A percentile compares a stretch with the other conserved stretches of the same genome.
Evolutionary conservation across 1,140 invertebrate genomes (phyloP).

Genomic region (Andrena cerasifolii): DNA sequence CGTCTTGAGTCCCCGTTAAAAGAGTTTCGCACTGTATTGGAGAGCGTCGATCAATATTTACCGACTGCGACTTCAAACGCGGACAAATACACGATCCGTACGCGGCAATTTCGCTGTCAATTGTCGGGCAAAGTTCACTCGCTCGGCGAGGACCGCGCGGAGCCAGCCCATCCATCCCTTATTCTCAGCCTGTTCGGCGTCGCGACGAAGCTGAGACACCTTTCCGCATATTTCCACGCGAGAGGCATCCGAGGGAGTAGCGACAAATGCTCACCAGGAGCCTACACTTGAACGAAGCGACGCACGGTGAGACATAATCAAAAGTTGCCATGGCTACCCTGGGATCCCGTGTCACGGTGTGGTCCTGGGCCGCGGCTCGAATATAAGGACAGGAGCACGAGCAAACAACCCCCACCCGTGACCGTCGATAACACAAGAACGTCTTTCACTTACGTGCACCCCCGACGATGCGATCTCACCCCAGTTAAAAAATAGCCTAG

Average conservation of each 20-base stretch:
- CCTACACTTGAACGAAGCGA: conserved; percentile 27
- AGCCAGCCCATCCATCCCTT: not conserved
- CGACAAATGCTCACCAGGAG: conserved; percentile 36
- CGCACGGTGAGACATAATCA: conserved; percentile 70
- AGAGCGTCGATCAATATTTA: not conserved
- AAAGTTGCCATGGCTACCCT: conserved; percentile 78
- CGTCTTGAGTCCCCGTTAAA: too few relatives aligned
- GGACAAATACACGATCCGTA: not conserved
- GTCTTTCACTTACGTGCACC: conserved; percentile 53
- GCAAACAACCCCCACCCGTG: conserved; percentile 10
- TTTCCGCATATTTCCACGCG: conserved; percentile 38
- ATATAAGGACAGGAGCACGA: conserved; percentile 34
- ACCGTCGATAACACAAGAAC: conserved; percentile 43
- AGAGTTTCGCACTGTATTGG: too few relatives aligned
- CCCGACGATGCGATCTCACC: not conserved
- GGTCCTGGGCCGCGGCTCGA: conserved; percentile 61
- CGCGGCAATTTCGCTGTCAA: conserved; percentile 26
- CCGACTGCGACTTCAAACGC: not conserved
- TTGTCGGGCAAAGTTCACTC: conserved; percentile 18
- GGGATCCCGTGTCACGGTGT: conserved; percentile 53
- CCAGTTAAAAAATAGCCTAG: not conserved
- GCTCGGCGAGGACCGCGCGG: not conserved
- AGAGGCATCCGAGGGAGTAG: not conserved
- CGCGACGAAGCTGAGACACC: conserved; percentile 10
- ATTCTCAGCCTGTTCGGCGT: conserved; percentile 7